These are phyloP conservation scores for Periophthalmus modestus DNA, from an alignment of 2,113 vertebrate species.

Conservation along the genomic window DNA sequence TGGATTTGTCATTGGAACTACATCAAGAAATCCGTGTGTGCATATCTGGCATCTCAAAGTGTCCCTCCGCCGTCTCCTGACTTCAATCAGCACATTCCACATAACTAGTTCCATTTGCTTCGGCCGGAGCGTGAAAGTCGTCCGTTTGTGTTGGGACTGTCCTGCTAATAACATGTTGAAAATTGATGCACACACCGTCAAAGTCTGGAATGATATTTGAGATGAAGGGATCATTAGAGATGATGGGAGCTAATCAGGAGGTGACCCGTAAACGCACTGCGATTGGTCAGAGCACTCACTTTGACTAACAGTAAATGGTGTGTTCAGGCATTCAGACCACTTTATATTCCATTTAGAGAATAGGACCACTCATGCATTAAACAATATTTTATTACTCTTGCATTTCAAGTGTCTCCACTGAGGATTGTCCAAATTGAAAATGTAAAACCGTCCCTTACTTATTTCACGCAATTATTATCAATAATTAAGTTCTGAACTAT, in stretches of 20 bases:
- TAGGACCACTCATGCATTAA: slow-evolving; percentile 66
- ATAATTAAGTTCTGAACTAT: neutral
- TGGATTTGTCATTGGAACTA: slow-evolving; percentile 51
- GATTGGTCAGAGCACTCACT: slow-evolving; percentile 56
- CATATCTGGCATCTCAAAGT: slow-evolving; percentile 42
- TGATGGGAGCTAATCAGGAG: slow-evolving; percentile 57
- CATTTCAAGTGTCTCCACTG: slow-evolving; percentile 58
- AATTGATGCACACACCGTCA: slow-evolving; percentile 53
- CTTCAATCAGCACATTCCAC: slow-evolving; percentile 40
- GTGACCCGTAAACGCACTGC: slow-evolving; percentile 62
- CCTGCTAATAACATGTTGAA: slow-evolving; percentile 54
- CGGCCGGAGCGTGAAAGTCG: slow-evolving; percentile 36
- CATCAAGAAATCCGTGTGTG: slow-evolving; percentile 56
- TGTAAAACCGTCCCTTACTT: slow-evolving; percentile 64
- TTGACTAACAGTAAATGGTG: slow-evolving; percentile 55
- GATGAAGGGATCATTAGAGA: slow-evolving; percentile 63
- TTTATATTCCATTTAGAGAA: slow-evolving; percentile 79
- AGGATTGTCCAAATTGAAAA: slow-evolving; percentile 66
- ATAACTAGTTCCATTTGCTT: slow-evolving; percentile 43
- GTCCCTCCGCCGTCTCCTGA: slow-evolving; percentile 36
- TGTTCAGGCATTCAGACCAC: slow-evolving; percentile 59
- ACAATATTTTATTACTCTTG: slow-evolving; percentile 62
- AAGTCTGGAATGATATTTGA: slow-evolving; percentile 61
- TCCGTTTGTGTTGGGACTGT: slow-evolving; percentile 38
- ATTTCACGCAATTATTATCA: slow-evolving; percentile 61